Evolutionary conservation across 2,888 invertebrate genomes (phyloP).

Genomic region (Halictus ligatus): DNA sequence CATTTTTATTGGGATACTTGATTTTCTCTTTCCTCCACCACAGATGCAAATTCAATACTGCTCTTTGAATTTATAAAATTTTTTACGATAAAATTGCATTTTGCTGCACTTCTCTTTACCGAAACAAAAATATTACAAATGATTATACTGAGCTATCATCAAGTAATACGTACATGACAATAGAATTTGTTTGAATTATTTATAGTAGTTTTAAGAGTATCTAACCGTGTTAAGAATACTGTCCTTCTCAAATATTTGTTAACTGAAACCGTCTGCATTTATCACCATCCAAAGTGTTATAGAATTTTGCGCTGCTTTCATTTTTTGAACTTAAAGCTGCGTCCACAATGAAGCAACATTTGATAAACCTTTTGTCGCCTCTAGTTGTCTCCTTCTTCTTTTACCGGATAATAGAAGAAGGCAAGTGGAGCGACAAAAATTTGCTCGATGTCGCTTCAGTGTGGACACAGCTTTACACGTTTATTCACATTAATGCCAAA

Average conservation of each 20-base stretch:
- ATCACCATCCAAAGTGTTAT: not conserved
- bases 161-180: not conserved
- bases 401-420: not conserved
- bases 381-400: not conserved
- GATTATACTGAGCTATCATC: not conserved
- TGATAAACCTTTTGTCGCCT: not conserved
- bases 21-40: not conserved
- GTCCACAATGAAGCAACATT: not conserved
- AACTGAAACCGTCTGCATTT: not conserved
- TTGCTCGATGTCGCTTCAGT: not conserved
- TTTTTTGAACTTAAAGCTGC: not conserved
- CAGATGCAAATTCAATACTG: not conserved
- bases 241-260: not conserved
- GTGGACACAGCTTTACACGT: not conserved
- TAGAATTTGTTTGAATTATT: not conserved
- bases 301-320: slow-evolving; percentile 5
- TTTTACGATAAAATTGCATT: not conserved
- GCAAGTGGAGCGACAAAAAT: not conserved
- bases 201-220: not conserved
- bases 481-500: not conserved
- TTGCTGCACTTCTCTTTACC: not conserved
- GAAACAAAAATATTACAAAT: not conserved
- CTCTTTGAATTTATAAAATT: not conserved
- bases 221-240: slow-evolving; percentile 20
- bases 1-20: not conserved